Base-by-base conservation (phyloP, 2,888 invertebrate genomes). In the Bombylius major region DNA sequence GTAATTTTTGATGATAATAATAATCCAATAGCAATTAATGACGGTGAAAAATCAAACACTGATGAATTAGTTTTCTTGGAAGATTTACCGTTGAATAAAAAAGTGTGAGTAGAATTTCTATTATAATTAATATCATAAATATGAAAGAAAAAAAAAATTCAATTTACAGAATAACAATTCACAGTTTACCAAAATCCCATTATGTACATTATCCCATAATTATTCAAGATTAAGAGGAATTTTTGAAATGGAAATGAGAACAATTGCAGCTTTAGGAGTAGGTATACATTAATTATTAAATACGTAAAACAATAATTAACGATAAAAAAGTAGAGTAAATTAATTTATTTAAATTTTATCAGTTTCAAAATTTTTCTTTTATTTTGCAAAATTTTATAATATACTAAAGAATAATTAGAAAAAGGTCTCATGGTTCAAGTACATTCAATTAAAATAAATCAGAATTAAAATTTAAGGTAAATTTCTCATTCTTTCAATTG, bases 401-500 rank as follows among this genome's bases (percentile, higher is more conserved):
- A n/a, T n/a, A n/a, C n/a, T n/a, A n/a, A n/a, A n/a, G n/a, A n/a
- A 3, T 23, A 23, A 23, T 23, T 23, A 23, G 3, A 23, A 23
- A 23, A 23, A 23, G 1, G 3, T 23, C 23, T 23, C 23, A 23
- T 23, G 23, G 23, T 23, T 23, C 23, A 23, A 23, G 3, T 23
- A 23, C 23, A 23, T 23, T 23, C 23, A 23, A 23, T 23, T 23
- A 23, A 23, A 23, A 23, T 23, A 23, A 23, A 23, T 23, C 23
- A 23, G 3, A 23, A 23, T 12, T 44, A 44, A 13, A 44, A 13
- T 44, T 44, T 11, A 44, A 5, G 44, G 4, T 12, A n/a, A n/a
- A 14, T 45, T 56, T 34, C 69, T 69, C 73, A 72, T 70, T 31
- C 74, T 69, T 47, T 69, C 66, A 54, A 74, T 67, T 13, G 74